These are phyloP conservation scores for Thaleichthys pacificus DNA, from an alignment of 2,797 vertebrate species.

Conservation along the genomic window DNA sequence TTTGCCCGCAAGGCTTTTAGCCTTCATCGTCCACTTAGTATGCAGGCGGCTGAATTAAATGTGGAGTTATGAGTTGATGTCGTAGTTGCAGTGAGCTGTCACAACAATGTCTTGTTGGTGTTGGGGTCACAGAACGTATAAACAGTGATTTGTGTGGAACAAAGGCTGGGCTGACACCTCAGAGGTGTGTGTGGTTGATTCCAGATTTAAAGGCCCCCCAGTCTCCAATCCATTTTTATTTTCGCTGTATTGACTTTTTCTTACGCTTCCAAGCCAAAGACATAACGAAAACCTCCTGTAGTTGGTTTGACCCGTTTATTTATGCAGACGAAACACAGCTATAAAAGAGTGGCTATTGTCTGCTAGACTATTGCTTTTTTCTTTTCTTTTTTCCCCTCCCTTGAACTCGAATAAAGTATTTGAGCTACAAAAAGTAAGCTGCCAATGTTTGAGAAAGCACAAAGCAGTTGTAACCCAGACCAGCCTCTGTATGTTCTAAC, in stretches of 20 bases:
- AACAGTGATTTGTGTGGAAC: constrained; percentile 31
- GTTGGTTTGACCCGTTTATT: constrained; percentile 67
- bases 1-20: constrained; percentile 29
- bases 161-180: constrained; percentile 62
- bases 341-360: constrained; percentile 2
- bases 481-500: constrained; percentile 13
- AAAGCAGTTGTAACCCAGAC: constrained; percentile 29
- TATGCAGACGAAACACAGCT: constrained; percentile 63
- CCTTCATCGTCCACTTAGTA: constrained; percentile 14
- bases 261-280: constrained; percentile 61
- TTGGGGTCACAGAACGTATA: constrained; percentile 31
- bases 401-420: neutral
- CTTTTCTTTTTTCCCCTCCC: neutral
- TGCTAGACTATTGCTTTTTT: neutral
- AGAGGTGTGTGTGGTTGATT: constrained; percentile 57
- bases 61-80: constrained; percentile 31
- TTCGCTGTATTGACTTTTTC: constrained; percentile 76
- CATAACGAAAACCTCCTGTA: constrained; percentile 75
- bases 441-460: constrained; percentile 42
- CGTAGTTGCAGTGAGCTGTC: constrained; percentile 41
- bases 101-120: constrained; percentile 41
- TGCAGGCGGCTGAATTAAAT: constrained; percentile 24
- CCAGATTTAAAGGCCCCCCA: constrained; percentile 71
- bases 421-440: constrained; percentile 40
- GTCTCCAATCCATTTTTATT: constrained; percentile 64